Percentiles rank a stretch among this genome's conserved stretches.
phyloP scores from a whole-genome alignment of 2,797 vertebrate genomes.

The Crenichthys baileyi region DNA sequence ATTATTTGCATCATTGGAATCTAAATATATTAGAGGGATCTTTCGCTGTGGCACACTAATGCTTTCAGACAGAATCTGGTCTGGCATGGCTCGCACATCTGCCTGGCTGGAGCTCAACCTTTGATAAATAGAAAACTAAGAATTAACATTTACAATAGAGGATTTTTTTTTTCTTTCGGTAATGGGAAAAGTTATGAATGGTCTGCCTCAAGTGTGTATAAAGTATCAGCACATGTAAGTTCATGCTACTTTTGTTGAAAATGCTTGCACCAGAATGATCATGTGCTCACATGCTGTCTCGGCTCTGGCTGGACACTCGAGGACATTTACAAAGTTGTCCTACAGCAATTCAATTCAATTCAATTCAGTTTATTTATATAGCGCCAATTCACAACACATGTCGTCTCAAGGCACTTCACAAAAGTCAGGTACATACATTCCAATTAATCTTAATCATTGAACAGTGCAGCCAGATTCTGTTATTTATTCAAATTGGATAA shows the following conservation, averaged over 20 bases:
- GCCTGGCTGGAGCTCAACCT: not conserved
- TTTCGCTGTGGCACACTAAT: not conserved
- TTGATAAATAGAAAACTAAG: not conserved
- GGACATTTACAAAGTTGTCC: not conserved
- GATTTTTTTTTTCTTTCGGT: not conserved
- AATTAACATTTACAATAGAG: not conserved
- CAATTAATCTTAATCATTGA: no score
- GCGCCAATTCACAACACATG: no score
- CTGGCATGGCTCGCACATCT: not conserved
- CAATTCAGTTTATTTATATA: no score
- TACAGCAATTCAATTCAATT: no score
- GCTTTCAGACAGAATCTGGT: not conserved
- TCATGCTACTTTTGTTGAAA: not conserved
- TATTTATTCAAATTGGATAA: no score
- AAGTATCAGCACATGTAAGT: not conserved
- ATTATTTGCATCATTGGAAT: not conserved
- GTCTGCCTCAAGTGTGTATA: not conserved
- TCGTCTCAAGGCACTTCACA: no score
- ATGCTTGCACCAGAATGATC: not conserved
- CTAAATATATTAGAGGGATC: not conserved
- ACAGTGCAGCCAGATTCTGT: no score
- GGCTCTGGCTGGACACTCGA: not conserved
- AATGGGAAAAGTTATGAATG: not conserved
- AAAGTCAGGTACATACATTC: no score
- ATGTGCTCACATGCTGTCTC: not conserved